Evolutionary conservation across 2,113 vertebrate genomes (phyloP).

Genomic region (Psephotus haematonotus): DNA sequence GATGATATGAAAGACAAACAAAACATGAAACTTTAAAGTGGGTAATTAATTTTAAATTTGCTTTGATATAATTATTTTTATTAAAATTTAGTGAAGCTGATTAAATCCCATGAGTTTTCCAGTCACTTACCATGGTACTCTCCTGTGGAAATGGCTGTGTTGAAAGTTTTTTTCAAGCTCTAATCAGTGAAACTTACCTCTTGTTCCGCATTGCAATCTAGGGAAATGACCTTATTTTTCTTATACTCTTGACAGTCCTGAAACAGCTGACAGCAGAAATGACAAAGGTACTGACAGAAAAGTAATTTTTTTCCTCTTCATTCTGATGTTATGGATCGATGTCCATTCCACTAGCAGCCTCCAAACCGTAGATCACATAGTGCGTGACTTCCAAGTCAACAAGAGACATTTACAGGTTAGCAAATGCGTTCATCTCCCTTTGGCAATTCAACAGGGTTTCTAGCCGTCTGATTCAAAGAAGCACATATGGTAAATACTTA

Average conservation of each 20-base stretch:
- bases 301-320: neutral
- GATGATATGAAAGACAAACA: neutral
- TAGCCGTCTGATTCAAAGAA: conserved; percentile 49
- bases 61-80: neutral
- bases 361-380: conserved; percentile 28
- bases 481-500: conserved; percentile 66
- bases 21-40: neutral
- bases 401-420: conserved; percentile 48
- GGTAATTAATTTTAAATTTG: neutral
- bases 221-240: conserved; percentile 36
- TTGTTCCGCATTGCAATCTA: neutral
- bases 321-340: conserved; percentile 26
- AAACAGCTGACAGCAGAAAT: conserved; percentile 30
- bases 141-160: neutral
- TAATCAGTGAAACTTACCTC: neutral
- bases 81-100: neutral
- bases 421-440: conserved; percentile 37
- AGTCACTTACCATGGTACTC: neutral
- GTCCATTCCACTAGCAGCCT: conserved; percentile 38
- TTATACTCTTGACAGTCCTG: neutral
- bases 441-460: conserved; percentile 21
- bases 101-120: neutral
- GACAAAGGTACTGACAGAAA: conserved; percentile 33
- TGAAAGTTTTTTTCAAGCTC: conserved; percentile 10
- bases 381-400: conserved; percentile 33